phyloP scores from a whole-genome alignment of 2,797 vertebrate genomes.

The Denticeps clupeoides region DNA sequence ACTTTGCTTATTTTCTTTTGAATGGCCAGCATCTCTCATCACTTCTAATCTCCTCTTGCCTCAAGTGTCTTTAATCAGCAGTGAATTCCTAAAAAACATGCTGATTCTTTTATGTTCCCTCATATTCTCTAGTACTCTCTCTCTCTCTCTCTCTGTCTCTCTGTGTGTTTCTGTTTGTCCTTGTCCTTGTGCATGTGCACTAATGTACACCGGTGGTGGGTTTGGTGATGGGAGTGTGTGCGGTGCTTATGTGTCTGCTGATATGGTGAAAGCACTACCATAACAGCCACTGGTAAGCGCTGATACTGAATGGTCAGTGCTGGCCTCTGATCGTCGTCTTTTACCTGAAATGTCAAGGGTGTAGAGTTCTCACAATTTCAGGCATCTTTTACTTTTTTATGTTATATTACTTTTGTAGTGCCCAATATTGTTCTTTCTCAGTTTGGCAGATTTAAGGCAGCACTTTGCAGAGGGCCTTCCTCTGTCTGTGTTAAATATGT shows the following conservation, averaged over 20 bases:
- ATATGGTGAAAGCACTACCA: constrained; percentile 43
- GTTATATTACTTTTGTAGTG: too few relatives aligned
- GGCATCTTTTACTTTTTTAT: too few relatives aligned
- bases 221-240: constrained; percentile 46
- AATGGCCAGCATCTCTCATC: too few relatives aligned
- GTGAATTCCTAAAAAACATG: too few relatives aligned
- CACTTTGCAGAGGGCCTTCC: constrained; percentile 13
- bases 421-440: constrained; percentile 28
- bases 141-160: constrained; percentile 16
- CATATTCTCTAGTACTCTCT: not conserved
- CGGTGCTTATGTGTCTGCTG: constrained; percentile 42
- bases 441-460: constrained; percentile 43
- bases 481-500: constrained; percentile 40
- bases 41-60: too few relatives aligned
- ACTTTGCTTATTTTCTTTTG: not conserved
- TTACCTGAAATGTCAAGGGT: constrained; percentile 14
- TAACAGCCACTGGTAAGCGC: constrained; percentile 61
- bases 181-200: constrained; percentile 43
- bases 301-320: constrained; percentile 80
- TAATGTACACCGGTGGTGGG: constrained; percentile 49
- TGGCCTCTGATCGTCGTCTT: constrained; percentile 71
- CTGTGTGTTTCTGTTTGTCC: constrained; percentile 11
- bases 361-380: too few relatives aligned
- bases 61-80: too few relatives aligned
- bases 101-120: not conserved